phyloP scores from a whole-genome alignment of 2,113 vertebrate genomes.

The Leucoraja erinaceus region DNA sequence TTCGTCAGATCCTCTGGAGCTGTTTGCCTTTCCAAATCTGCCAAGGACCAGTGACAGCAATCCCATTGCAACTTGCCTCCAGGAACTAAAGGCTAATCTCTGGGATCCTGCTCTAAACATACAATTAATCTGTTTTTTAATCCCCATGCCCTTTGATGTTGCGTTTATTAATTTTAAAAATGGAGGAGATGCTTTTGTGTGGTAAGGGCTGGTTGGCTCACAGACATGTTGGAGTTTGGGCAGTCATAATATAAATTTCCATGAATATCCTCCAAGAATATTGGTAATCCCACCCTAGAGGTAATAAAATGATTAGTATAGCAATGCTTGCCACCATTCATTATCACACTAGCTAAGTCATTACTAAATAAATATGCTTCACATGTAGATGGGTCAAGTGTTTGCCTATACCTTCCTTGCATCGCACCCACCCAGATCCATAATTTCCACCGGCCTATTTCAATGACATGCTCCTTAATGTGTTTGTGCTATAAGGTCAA shows the following conservation, averaged over 20 bases:
- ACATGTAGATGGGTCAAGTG: not conserved
- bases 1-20: not conserved
- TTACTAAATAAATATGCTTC: not conserved
- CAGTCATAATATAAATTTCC: not conserved
- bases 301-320: not conserved
- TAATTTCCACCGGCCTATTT: not conserved
- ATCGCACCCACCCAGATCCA: not conserved
- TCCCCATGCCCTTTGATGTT: too few species aligned
- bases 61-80: not conserved
- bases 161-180: too few species aligned
- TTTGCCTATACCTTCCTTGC: not conserved
- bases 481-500: not conserved
- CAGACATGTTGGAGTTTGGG: not conserved
- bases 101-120: too few species aligned
- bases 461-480: not conserved
- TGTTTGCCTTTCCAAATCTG: not conserved
- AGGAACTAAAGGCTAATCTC: not conserved
- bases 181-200: too few species aligned
- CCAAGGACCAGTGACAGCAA: not conserved
- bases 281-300: not conserved
- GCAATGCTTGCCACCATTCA: not conserved
- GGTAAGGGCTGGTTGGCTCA: too few species aligned
- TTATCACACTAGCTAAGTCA: not conserved
- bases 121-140: too few species aligned
- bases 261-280: not conserved